Evolutionary conservation across 2,888 invertebrate genomes (phyloP), one percentile per base, ranked within the genome.

Genomic region (Polymixis lichenea): DNA sequence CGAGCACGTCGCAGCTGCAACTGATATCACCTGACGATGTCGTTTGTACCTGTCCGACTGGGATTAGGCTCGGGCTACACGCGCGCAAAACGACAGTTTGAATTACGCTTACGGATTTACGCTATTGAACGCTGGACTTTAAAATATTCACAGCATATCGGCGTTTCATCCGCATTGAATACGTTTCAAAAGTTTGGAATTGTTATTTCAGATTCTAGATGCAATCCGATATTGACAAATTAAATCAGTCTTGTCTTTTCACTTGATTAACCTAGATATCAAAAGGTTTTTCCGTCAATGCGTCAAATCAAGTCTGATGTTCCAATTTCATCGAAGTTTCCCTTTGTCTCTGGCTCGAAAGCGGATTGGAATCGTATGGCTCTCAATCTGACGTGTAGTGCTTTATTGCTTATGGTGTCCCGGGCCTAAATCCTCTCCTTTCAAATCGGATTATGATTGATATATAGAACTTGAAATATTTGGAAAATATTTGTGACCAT

Each of bases 11-110:
- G 91, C 93, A 93, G 92, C 92, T 93, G 94, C 92, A 93, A 91
- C 92, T 92, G 94, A 94, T 93, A 93, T 93, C 93, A 94, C 93
- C 95, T 94, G 94, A 92, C 93, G 92, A 92, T 91, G 93, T 94
- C 94, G 92, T 95, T 95, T 94, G 93, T 95, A 92, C 89, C 89
- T 93, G 93, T 94, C 94, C 89, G 80, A 85, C 86, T 75, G 81
- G 92, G 93, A 93, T 94, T 94, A 93, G 88, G 89, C 87, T 84
- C 87, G 79, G 89, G 88, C 88, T 90, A 88, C 86, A 89, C 85
- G 89, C 87, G 89, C 89, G 86, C 87, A 89, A 90, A 92, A 91
- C 90, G 90, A 90, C 90, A 88, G 87, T 86, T 90, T 90, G 91
- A 92, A 90, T 92, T 90, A 92, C 90, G 91, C 88, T 89, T 84